Conservation (phyloP, 2,113 vertebrate species). For the Eurystomus gularis region DNA sequence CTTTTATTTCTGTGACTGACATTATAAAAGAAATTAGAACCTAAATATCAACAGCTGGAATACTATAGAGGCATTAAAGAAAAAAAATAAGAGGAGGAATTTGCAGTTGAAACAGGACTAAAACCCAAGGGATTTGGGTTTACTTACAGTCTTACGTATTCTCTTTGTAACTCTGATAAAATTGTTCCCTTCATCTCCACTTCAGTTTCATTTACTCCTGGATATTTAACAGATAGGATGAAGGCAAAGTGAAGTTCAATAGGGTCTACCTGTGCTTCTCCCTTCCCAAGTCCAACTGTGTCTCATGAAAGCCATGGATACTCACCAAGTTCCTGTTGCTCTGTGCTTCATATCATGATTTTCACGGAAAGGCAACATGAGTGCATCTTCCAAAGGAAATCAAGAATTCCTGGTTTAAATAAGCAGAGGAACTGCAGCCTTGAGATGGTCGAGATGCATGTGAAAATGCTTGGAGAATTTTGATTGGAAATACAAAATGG, state of each 20-base stretch:
- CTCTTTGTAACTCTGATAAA: background rate
- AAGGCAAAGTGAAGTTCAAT: background rate
- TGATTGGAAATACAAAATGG: background rate
- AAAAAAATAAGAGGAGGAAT: background rate
- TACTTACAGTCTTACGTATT: background rate
- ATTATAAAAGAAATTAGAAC: background rate
- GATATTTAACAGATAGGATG: background rate
- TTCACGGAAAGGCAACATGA: background rate
- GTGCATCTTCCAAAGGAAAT: background rate
- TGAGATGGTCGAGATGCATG: background rate
- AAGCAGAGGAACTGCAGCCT: background rate
- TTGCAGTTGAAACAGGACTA: background rate
- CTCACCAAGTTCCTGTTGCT: background rate
- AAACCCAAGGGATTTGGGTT: background rate
- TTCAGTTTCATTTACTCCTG: background rate
- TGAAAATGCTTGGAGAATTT: background rate
- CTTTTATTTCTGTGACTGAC: background rate
- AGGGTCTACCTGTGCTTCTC: background rate
- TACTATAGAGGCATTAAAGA: background rate
- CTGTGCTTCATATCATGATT: accelerated
- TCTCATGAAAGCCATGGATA: background rate
- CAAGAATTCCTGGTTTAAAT: background rate
- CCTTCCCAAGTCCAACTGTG: background rate
- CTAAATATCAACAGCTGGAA: background rate
- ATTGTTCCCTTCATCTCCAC: background rate